A percentile compares a stretch with the other conserved stretches of the same genome.
Conservation (phyloP, 2,888 invertebrate species). For the Drosophila ezoana region DNA sequence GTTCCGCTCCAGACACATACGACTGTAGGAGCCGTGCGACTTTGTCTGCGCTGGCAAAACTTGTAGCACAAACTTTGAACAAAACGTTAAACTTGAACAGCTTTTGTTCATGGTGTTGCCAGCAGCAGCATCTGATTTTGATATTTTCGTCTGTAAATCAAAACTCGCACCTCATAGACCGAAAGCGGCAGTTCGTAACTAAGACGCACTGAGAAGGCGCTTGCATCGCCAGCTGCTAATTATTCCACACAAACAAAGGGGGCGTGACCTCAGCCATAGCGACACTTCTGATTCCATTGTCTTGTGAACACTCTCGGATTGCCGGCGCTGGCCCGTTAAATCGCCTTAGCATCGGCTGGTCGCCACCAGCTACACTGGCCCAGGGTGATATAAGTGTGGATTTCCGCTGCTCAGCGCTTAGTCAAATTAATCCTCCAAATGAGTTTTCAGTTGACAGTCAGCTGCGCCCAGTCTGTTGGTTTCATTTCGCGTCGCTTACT, state of each 20-base stretch:
- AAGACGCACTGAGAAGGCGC: constrained; percentile 12
- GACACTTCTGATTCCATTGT: constrained; percentile 35
- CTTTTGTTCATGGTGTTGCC: constrained; percentile 51
- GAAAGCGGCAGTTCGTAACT: constrained; percentile 10
- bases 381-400: constrained; percentile 21
- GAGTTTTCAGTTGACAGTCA: constrained; percentile 63
- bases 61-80: constrained; percentile 62
- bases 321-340: constrained; percentile 54
- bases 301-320: constrained; percentile 30
- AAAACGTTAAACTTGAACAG: constrained; percentile 61
- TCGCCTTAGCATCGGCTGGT: constrained; percentile 51
- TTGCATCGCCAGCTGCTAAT: constrained; percentile 55
- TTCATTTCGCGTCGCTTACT: constrained; percentile 46
- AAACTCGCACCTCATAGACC: constrained; percentile 35
- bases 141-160: constrained; percentile 44
- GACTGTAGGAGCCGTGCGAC: constrained; percentile 45
- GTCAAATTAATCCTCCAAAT: constrained; percentile 71
- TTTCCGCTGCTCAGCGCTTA: constrained; percentile 47
- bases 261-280: neutral
- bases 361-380: neutral
- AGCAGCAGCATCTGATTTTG: constrained; percentile 43
- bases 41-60: constrained; percentile 67
- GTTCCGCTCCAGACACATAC: constrained; percentile 1
- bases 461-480: constrained; percentile 17
- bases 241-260: constrained; percentile 33